phyloP scores from a whole-genome alignment of 2,797 vertebrate species.

The Neopelma chrysocephalum region DNA sequence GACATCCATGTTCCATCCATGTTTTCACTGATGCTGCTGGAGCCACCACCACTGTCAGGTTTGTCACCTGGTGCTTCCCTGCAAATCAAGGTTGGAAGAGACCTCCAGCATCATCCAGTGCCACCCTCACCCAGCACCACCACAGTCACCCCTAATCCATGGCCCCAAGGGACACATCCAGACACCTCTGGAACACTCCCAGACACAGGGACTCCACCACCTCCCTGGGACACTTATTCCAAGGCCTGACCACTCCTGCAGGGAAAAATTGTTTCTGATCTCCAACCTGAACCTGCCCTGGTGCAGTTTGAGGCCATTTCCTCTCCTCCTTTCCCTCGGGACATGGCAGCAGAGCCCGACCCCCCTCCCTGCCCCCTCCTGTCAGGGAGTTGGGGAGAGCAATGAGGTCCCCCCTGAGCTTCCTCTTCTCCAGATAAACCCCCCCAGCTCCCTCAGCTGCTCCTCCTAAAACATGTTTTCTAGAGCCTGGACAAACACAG shows the following conservation, averaged over 20 bases:
- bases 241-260: not conserved
- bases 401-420: not conserved
- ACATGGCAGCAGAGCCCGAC: too few species aligned
- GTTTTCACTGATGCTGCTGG: accelerated
- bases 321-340: not conserved
- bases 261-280: not conserved
- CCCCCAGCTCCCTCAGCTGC: not conserved
- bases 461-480: not conserved
- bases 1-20: not conserved
- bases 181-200: not conserved
- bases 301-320: not conserved
- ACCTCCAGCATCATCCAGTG: not conserved
- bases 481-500: not conserved
- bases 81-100: not conserved
- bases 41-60: not conserved
- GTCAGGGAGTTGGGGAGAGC: too few species aligned
- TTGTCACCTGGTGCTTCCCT: not conserved
- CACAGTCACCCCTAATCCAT: not conserved
- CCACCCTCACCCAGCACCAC: not conserved
- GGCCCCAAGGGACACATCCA: not conserved
- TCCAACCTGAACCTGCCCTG: not conserved
- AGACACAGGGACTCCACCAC: not conserved
- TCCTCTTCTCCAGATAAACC: not conserved
- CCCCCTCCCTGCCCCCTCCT: too few species aligned
- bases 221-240: not conserved